phyloP scores from a whole-genome alignment of 1,140 invertebrate species.

The Acromyrmex heyeri region DNA sequence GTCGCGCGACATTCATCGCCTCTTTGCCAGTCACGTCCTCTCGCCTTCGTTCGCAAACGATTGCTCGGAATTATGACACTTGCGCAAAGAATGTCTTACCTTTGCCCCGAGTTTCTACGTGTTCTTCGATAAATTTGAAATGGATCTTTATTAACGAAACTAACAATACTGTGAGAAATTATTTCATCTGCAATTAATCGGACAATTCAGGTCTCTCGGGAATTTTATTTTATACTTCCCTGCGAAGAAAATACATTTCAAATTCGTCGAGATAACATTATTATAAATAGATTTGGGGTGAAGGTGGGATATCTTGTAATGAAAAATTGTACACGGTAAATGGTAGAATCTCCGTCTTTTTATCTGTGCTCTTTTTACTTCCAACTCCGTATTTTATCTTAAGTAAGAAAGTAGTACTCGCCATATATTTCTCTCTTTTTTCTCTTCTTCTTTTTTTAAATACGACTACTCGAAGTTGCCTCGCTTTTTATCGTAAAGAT shows the following conservation, averaged over 20 bases:
- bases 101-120: background rate
- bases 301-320: constrained; percentile 8
- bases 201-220: background rate
- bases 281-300: background rate
- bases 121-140: background rate
- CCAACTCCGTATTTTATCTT: constrained; percentile 31
- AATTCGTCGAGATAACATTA: background rate
- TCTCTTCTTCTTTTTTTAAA: background rate
- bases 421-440: background rate
- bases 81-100: background rate
- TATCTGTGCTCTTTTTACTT: constrained; percentile 34
- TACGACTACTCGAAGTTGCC: background rate
- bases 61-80: constrained; percentile 41
- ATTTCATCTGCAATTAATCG: background rate
- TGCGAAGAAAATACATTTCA: background rate
- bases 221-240: background rate
- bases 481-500: constrained; percentile 20
- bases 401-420: constrained; percentile 33
- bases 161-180: background rate
- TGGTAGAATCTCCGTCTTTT: constrained; percentile 42
- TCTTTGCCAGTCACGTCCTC: constrained; percentile 33
- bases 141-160: background rate
- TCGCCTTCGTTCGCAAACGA: constrained; percentile 35
- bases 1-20: constrained; percentile 17
- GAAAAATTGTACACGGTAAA: constrained; percentile 29